Evolutionary conservation across 2,797 vertebrate genomes (phyloP).

Genomic region (Podargus strigoides): DNA sequence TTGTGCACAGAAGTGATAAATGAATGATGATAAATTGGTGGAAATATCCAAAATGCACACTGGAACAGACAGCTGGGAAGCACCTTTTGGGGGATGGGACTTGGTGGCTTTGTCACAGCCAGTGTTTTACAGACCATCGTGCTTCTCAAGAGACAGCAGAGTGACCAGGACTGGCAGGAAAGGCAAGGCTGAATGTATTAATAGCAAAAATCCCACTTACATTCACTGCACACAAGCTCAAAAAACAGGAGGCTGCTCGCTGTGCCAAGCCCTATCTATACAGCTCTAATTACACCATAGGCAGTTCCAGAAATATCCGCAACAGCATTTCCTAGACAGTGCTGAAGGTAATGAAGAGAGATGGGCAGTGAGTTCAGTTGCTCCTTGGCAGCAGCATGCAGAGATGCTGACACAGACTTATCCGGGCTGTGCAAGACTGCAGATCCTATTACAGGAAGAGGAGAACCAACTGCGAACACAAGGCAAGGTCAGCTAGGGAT

Average conservation of each 20-base stretch:
- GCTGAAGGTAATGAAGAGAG: neutral
- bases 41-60: neutral
- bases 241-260: rapidly evolving
- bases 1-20: neutral
- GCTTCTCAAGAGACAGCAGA: neutral
- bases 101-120: neutral
- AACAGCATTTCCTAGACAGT: neutral
- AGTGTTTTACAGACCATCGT: rapidly evolving
- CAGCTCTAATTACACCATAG: rapidly evolving
- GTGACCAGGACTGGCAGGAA: neutral
- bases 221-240: neutral
- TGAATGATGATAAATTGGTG: neutral
- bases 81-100: neutral
- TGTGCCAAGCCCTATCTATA: neutral
- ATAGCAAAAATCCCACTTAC: neutral
- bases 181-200: neutral
- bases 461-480: rapidly evolving
- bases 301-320: neutral
- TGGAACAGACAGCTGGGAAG: neutral
- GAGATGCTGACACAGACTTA: neutral
- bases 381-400: rapidly evolving
- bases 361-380: neutral
- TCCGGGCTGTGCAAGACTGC: neutral
- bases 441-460: neutral
- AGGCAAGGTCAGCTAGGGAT: neutral